phyloP scores from a whole-genome alignment of 2,888 invertebrate genomes.

The Cephus spinipes region DNA sequence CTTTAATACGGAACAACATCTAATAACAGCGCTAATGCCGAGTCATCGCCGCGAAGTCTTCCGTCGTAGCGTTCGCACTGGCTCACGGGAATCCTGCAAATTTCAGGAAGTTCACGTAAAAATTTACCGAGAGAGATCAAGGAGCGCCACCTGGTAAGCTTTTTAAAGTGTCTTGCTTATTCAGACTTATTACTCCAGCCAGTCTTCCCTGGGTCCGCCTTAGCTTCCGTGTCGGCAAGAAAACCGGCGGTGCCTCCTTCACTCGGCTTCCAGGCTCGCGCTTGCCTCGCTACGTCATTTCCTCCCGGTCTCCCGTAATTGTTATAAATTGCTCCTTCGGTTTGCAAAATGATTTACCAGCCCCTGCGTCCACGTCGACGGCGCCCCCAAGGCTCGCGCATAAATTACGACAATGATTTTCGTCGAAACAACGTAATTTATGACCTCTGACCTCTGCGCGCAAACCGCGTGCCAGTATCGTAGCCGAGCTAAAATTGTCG shows the following conservation, averaged over 20 bases:
- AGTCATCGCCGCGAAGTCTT: background rate
- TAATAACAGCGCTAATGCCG: conserved; percentile 18
- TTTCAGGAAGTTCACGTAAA: background rate
- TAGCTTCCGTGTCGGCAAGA: conserved; percentile 9
- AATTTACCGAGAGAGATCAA: background rate
- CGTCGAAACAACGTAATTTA: conserved; percentile 62
- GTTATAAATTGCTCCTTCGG: conserved; percentile 64
- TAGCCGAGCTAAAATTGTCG: background rate
- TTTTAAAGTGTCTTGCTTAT: conserved; percentile 37
- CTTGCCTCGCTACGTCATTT: background rate
- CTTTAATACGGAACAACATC: conserved; percentile 19
- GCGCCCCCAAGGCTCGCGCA: conserved; percentile 30
- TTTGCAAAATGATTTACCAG: conserved; percentile 61
- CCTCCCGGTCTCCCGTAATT: conserved; percentile 50
- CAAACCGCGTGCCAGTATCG: background rate
- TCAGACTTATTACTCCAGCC: conserved; percentile 44
- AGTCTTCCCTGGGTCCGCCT: conserved; percentile 2
- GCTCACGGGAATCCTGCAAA: background rate
- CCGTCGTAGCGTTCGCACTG: background rate
- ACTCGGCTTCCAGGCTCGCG: background rate
- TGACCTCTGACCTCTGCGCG: conserved; percentile 41
- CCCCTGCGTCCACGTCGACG: background rate
- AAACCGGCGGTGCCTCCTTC: background rate
- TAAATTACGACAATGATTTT: conserved; percentile 64
- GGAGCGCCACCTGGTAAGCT: conserved; percentile 14